A percentile compares a stretch with the other conserved stretches of the same genome.
Evolutionary conservation across 2,888 invertebrate genomes (phyloP).

Genomic region (Drosophila prostipennis): DNA sequence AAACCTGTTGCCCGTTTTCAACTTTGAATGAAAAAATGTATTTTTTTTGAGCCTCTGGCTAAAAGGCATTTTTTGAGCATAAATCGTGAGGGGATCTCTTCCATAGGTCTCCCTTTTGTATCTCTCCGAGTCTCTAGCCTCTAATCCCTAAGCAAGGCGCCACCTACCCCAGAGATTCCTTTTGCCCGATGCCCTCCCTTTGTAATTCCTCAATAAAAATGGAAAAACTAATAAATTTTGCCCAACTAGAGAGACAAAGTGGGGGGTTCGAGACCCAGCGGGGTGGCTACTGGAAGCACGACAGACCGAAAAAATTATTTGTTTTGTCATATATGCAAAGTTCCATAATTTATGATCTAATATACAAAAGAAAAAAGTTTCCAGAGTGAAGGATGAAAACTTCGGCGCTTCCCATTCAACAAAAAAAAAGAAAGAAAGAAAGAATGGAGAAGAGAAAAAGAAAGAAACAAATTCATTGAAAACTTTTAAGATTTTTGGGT

Average conservation of each 20-base stretch:
- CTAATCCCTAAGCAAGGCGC: constrained; percentile 40
- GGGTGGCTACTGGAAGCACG: constrained; percentile 57
- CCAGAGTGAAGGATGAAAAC: constrained; percentile 34
- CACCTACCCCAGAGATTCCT: constrained; percentile 44
- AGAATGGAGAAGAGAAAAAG: constrained; percentile 7
- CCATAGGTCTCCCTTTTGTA: constrained; percentile 6
- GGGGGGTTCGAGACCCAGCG: constrained; percentile 42
- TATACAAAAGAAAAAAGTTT: constrained; percentile 52
- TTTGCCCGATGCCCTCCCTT: constrained; percentile 29
- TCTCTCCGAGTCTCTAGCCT: constrained; percentile 5
- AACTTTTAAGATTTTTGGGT: constrained; percentile 35
- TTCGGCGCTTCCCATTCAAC: constrained; percentile 40
- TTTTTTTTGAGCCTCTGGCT: constrained; percentile 64
- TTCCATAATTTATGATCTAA: constrained; percentile 77
- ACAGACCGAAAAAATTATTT: constrained; percentile 43
- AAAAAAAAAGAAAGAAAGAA: constrained; percentile 17
- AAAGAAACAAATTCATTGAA: constrained; percentile 41
- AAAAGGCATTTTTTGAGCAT: constrained; percentile 70
- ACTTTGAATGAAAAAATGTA: constrained; percentile 73
- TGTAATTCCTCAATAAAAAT: constrained; percentile 52
- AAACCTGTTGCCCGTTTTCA: constrained; percentile 66
- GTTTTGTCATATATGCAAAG: constrained; percentile 53
- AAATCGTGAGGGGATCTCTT: constrained; percentile 65
- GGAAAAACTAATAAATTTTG: constrained; percentile 49
- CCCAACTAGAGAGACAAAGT: constrained; percentile 15